phyloP scores from a whole-genome alignment of 1,140 invertebrate genomes.

The Ips typographus region DNA sequence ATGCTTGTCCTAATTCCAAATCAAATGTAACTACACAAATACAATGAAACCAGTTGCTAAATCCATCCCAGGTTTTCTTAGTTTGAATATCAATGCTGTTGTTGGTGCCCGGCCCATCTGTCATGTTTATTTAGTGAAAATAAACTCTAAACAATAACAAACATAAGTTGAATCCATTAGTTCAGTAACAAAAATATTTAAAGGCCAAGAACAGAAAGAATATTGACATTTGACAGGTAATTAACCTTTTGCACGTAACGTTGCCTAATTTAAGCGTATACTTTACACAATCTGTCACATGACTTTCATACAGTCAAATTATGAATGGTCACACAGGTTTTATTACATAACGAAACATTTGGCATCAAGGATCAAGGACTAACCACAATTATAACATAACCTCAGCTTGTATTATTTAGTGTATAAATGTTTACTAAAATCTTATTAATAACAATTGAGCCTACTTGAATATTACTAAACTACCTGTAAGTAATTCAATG shows the following conservation, averaged over 20 bases:
- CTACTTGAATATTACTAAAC: too few species aligned
- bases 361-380: background rate
- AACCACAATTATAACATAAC: constrained; percentile 1
- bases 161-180: constrained; percentile 10
- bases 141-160: constrained; percentile 31
- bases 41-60: constrained; percentile 94
- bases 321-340: too few species aligned
- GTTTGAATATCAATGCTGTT: constrained; percentile 22
- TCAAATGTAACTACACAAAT: constrained; percentile 98
- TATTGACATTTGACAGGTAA: too few species aligned
- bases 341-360: too few species aligned
- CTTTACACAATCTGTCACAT: too few species aligned
- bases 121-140: constrained; percentile 37
- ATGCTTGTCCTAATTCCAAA: constrained; percentile 93
- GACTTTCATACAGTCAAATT: too few species aligned
- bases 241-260: too few species aligned
- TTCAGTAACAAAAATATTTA: constrained; percentile 1
- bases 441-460: too few species aligned
- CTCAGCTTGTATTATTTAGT: background rate
- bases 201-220: background rate
- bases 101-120: constrained; percentile 34
- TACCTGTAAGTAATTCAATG: constrained; percentile 52
- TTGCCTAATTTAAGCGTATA: too few species aligned
- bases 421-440: too few species aligned
- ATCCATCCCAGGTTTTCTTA: constrained; percentile 49